phyloP scores from a whole-genome alignment of 1,140 invertebrate species.

The Leptinotarsa undecemlineata region DNA sequence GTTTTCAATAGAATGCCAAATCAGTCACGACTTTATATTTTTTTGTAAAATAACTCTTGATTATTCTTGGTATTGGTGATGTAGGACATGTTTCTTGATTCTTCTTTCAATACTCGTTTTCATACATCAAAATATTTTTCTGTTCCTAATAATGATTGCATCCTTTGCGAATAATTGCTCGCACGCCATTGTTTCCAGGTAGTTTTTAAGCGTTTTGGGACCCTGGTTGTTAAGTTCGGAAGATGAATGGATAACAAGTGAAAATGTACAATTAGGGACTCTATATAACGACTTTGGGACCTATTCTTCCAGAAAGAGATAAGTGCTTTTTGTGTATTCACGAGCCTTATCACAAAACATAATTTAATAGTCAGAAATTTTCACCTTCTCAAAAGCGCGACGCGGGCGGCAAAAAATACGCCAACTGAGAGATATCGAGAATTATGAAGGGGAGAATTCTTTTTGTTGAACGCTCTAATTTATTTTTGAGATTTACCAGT shows the following conservation, averaged over 20 bases:
- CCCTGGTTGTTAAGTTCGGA: conserved; percentile 29
- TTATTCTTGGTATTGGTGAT: too few relatives aligned
- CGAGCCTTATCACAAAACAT: conserved; percentile 31
- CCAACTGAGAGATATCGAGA: conserved; percentile 12
- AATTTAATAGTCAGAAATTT: conserved; percentile 41
- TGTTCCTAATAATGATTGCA: too few relatives aligned
- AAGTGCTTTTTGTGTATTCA: conserved; percentile 41
- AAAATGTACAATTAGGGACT: conserved; percentile 44
- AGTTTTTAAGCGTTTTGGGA: conserved; percentile 44
- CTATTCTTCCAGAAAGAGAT: conserved; percentile 48
- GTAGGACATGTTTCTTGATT: too few relatives aligned
- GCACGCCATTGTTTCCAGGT: conserved; percentile 35
- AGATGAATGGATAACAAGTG: conserved; percentile 46
- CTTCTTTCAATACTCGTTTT: too few relatives aligned
- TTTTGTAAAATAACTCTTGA: too few relatives aligned
- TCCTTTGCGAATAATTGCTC: not conserved
- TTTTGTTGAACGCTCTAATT: conserved; percentile 8
- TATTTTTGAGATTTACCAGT: conserved; percentile 15
- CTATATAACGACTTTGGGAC: conserved; percentile 45
- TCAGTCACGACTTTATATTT: too few relatives aligned
- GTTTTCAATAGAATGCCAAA: too few relatives aligned
- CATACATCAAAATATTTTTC: too few relatives aligned
- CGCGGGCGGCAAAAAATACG: conserved; percentile 22
- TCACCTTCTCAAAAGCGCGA: conserved; percentile 31
- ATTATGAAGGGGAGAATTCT: not conserved